Evolutionary conservation across 2,113 vertebrate genomes (phyloP).

Genomic region (Neotoma lepida): DNA sequence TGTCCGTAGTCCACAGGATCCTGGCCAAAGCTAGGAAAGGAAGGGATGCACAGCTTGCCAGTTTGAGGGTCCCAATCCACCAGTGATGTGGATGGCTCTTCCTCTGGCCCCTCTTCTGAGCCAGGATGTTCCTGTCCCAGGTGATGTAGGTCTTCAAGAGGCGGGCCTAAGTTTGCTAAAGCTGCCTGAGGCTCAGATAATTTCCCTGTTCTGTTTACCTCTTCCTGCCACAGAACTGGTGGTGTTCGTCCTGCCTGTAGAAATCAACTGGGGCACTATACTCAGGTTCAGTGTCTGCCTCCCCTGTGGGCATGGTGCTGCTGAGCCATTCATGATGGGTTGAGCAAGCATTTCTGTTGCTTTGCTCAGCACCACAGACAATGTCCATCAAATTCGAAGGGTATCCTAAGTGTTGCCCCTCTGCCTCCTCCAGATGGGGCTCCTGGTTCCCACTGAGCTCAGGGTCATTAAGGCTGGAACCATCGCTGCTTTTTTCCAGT

Average conservation of each 20-base stretch:
- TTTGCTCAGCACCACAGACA: not conserved
- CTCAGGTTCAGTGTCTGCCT: slow-evolving; percentile 74
- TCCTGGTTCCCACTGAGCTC: not conserved
- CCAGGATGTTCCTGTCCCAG: not conserved
- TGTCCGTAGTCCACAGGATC: slow-evolving; percentile 40
- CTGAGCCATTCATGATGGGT: not conserved
- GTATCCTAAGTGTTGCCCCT: slow-evolving; percentile 56
- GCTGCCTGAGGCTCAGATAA: slow-evolving; percentile 6
- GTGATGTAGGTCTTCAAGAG: slow-evolving; percentile 47
- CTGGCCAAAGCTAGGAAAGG: slow-evolving; percentile 65
- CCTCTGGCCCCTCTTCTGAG: slow-evolving; percentile 9
- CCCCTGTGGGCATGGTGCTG: not conserved
- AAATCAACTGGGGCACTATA: slow-evolving; percentile 75
- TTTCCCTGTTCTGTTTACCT: not conserved
- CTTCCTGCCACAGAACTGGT: slow-evolving; percentile 30
- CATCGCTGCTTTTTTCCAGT: not conserved
- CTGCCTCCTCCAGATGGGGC: not conserved
- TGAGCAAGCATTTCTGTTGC: not conserved
- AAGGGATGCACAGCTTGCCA: slow-evolving; percentile 82
- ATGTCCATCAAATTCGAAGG: slow-evolving; percentile 48
- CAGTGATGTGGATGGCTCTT: slow-evolving; percentile 65
- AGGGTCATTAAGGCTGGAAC: not conserved
- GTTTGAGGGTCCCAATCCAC: slow-evolving; percentile 86
- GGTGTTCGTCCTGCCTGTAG: not conserved
- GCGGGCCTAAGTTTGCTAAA: not conserved